Evolutionary conservation across 2,888 invertebrate species (phyloP).

Genomic region (Macrophya alboannulata): DNA sequence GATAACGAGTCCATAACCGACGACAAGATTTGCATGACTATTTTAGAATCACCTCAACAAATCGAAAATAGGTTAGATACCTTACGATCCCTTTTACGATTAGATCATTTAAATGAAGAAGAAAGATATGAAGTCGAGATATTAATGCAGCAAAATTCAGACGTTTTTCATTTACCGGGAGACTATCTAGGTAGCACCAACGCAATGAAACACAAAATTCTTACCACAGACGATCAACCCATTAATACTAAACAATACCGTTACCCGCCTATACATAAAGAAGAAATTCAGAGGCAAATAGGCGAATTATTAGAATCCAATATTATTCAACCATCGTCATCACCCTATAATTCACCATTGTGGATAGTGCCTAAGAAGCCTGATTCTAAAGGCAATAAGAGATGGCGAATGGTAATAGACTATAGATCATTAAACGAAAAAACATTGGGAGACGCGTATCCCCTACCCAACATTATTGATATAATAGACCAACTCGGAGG

Average conservation of each 20-base stretch:
- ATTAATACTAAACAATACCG: background rate
- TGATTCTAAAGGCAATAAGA: background rate
- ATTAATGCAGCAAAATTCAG: too few relatives aligned
- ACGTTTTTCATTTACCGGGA: too few relatives aligned
- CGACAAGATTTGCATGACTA: too few relatives aligned
- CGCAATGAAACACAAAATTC: too few relatives aligned
- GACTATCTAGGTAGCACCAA: too few relatives aligned
- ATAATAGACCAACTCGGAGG: background rate
- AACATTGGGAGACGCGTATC: background rate
- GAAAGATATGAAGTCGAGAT: too few relatives aligned
- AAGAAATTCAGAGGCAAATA: background rate
- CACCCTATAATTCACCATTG: background rate
- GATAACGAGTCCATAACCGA: too few relatives aligned
- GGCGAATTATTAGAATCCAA: background rate
- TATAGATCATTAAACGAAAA: background rate
- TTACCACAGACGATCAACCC: background rate
- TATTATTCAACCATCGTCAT: background rate
- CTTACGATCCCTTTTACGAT: too few relatives aligned
- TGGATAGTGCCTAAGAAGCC: background rate
- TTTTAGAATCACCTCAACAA: too few relatives aligned
- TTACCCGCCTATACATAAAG: background rate
- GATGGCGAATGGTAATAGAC: slow-evolving; percentile 11
- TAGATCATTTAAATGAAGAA: too few relatives aligned
- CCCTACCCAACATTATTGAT: background rate
- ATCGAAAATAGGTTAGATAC: background rate